Conservation (phyloP, 2,113 vertebrate genomes). For the Eclectus roratus region DNA sequence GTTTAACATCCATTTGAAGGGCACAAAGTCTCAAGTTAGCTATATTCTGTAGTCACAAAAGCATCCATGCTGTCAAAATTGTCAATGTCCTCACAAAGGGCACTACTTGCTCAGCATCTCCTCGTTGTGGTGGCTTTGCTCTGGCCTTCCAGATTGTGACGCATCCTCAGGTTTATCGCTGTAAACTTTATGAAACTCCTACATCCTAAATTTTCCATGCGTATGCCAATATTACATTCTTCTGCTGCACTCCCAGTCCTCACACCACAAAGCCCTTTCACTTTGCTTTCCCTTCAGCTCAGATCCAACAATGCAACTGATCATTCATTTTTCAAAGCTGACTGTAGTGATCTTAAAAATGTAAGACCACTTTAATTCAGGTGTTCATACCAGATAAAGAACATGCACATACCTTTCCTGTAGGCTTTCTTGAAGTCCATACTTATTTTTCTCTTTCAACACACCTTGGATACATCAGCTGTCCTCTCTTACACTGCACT, state of each 20-base stretch:
- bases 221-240: neutral
- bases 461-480: slow-evolving; percentile 68
- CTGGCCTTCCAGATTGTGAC: neutral
- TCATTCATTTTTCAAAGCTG: neutral
- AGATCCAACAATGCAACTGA: neutral
- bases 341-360: neutral
- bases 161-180: neutral
- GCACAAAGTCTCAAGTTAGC: neutral
- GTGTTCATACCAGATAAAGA: neutral
- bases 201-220: fast-evolving
- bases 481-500: slow-evolving; percentile 70
- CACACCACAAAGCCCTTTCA: neutral
- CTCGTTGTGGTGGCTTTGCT: fast-evolving
- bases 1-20: neutral
- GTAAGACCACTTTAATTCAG: neutral
- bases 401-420: neutral
- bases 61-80: neutral
- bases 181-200: neutral
- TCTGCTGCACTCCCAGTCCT: neutral
- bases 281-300: neutral
- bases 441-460: slow-evolving; percentile 45
- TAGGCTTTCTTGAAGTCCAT: neutral
- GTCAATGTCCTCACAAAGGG: neutral
- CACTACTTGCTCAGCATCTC: neutral
- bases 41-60: neutral